Percentiles rank a stretch among this genome's conserved stretches.
phyloP scores from a whole-genome alignment of 2,888 invertebrate species.

The Cephus sareptanus region DNA sequence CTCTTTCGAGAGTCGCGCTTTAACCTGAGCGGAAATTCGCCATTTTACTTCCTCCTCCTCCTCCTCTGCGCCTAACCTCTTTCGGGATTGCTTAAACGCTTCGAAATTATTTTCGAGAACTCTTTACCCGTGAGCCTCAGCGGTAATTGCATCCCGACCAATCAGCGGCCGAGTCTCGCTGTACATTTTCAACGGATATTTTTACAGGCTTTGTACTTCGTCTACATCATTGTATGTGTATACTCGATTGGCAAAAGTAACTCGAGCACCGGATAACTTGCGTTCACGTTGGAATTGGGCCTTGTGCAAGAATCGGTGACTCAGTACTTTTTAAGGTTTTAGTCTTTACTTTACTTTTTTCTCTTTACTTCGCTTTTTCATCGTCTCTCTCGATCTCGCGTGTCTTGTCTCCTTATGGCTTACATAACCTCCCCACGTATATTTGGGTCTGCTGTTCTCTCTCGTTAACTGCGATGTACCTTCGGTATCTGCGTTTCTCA shows the following conservation, averaged over 20 bases:
- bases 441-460: not conserved
- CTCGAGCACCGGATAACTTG: not conserved
- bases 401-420: not conserved
- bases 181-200: not conserved
- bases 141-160: not conserved
- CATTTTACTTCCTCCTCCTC: not conserved
- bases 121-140: not conserved
- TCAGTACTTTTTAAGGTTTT: not conserved
- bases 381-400: not conserved
- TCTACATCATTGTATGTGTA: not conserved
- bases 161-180: not conserved
- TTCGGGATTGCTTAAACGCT: not conserved
- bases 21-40: conserved; percentile 4
- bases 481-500: not conserved
- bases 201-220: not conserved
- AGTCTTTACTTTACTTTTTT: not conserved
- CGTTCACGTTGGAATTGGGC: not conserved
- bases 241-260: not conserved
- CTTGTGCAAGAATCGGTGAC: not conserved
- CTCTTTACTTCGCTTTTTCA: not conserved
- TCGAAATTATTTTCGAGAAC: not conserved
- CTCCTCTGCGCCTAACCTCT: not conserved
- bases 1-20: conserved; percentile 12
- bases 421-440: not conserved
- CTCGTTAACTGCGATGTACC: not conserved